Evolutionary conservation across 2,888 invertebrate genomes (phyloP).

Genomic region (Alviniconcha strummeri): DNA sequence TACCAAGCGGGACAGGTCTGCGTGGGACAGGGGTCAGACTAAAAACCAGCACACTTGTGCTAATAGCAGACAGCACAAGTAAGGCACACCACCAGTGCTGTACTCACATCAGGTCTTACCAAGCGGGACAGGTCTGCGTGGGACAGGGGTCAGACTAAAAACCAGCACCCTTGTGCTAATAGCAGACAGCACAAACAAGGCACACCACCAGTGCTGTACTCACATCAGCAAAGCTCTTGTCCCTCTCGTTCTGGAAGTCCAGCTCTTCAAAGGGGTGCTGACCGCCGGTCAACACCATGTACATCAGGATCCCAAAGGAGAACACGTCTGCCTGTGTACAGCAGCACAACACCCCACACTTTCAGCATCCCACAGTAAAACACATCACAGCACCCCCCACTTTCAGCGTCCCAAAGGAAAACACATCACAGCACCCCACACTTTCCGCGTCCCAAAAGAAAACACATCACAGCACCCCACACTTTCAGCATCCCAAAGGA

Average conservation of each 20-base stretch:
- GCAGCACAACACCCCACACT: neutral
- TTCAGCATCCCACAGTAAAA: neutral
- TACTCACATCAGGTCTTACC: constrained; percentile 45
- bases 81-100: no score
- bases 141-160: no score
- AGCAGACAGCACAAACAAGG: no score
- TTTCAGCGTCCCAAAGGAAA: constrained; percentile 65
- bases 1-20: no score
- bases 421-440: constrained; percentile 52
- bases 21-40: no score
- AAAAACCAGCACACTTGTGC: no score
- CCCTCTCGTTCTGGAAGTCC: constrained; percentile 63
- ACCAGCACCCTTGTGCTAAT: no score
- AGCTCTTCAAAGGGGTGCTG: constrained; percentile 66
- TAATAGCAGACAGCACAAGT: no score
- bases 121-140: no score
- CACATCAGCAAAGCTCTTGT: constrained; percentile 66
- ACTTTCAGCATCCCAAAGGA: neutral
- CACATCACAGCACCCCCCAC: constrained; percentile 27
- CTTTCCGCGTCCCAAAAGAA: no score
- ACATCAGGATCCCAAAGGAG: constrained; percentile 67
- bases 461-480: no score
- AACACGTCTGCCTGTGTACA: constrained; percentile 67
- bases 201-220: neutral
- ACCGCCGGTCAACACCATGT: constrained; percentile 64